Percentiles rank a stretch among this genome's conserved stretches.
These are phyloP conservation scores for Chrysochloris asiatica DNA, from an alignment of 2,113 vertebrate species.

Conservation along the genomic window DNA sequence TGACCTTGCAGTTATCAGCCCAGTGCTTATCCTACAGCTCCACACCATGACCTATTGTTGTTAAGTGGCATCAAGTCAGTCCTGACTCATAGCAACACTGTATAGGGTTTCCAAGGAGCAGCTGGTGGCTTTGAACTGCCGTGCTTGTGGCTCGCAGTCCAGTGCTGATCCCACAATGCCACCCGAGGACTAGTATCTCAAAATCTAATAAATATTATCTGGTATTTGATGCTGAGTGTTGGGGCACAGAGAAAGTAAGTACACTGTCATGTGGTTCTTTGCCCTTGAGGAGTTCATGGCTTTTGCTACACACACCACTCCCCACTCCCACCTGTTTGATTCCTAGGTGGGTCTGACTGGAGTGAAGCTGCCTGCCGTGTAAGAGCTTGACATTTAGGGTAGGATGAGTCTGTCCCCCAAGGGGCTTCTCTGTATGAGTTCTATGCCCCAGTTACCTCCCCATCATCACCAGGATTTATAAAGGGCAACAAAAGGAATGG, in stretches of 20 bases:
- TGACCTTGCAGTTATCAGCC: too few relatives aligned
- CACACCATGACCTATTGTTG: too few relatives aligned
- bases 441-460: accelerated
- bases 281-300: neutral
- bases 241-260: neutral
- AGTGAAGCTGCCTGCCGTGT: neutral
- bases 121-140: too few relatives aligned
- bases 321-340: neutral
- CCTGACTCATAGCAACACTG: too few relatives aligned
- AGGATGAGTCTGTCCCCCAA: neutral
- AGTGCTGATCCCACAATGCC: too few relatives aligned
- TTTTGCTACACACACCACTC: neutral
- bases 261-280: neutral
- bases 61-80: too few relatives aligned
- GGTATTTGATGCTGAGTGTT: neutral
- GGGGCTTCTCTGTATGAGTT: neutral
- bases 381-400: too few relatives aligned
- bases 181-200: neutral
- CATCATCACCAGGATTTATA: neutral
- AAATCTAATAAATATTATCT: neutral
- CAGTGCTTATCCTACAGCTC: too few relatives aligned
- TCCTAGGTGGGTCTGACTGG: neutral
- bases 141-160: too few relatives aligned
- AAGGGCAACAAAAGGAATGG: neutral
- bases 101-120: too few relatives aligned